Evolutionary conservation across 1,140 invertebrate genomes (phyloP).

Genomic region (Drosophila chauvacae): DNA sequence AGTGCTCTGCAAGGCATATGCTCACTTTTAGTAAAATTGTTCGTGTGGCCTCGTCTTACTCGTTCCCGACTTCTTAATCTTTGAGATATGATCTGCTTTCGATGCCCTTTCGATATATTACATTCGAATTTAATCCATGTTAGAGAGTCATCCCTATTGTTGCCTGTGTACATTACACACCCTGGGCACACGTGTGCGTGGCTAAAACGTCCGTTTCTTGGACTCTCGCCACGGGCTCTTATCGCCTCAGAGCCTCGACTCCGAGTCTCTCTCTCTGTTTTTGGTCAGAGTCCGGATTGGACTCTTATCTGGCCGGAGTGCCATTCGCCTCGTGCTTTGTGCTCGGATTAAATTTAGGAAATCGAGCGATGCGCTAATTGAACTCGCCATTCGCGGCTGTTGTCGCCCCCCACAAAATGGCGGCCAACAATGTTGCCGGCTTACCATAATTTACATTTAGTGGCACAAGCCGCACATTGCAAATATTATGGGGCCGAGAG

Average conservation of each 20-base stretch:
- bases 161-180: not conserved
- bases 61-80: no score
- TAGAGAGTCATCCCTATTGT: not conserved
- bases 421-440: conserved; percentile 49
- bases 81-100: not conserved
- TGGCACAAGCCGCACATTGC: conserved; percentile 41
- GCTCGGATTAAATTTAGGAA: conserved; percentile 81
- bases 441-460: conserved; percentile 52
- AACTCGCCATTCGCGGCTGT: conserved; percentile 36
- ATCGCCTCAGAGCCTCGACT: not conserved
- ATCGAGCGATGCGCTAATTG: conserved; percentile 80
- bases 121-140: no score
- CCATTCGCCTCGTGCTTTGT: conserved; percentile 66
- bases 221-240: conserved; percentile 11
- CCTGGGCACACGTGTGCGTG: conserved; percentile 71
- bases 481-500: conserved; percentile 53
- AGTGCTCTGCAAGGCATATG: no score
- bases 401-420: conserved; percentile 50
- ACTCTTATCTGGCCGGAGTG: no score
- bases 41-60: no score
- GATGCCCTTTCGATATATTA: not conserved
- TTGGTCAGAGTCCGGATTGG: no score
- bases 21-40: no score
- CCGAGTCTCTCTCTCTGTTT: conserved; percentile 1
- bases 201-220: conserved; percentile 75